A percentile compares a stretch with the other conserved stretches of the same genome.
phyloP scores from a whole-genome alignment of 2,888 invertebrate species.

The Erpobdella octoculata region DNA sequence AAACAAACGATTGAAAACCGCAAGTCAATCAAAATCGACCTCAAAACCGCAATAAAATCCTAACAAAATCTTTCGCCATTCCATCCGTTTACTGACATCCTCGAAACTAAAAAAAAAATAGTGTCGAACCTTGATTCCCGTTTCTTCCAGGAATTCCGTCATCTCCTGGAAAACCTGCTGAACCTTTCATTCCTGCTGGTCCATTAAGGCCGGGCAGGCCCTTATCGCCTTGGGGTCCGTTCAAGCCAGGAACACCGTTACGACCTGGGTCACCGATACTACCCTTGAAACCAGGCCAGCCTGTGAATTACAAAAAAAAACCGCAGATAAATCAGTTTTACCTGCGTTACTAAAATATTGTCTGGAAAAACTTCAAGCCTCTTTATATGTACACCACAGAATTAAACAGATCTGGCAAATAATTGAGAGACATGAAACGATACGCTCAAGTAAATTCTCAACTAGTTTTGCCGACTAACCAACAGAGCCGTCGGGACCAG shows the following conservation, averaged over 20 bases:
- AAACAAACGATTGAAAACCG: too few relatives aligned
- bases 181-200: conserved; percentile 4
- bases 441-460: too few relatives aligned
- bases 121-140: too few relatives aligned
- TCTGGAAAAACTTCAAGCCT: too few relatives aligned
- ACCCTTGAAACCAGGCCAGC: conserved; percentile 25
- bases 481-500: conserved; percentile 24
- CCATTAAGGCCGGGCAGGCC: conserved; percentile 30
- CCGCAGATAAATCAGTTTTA: neutral
- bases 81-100: too few relatives aligned
- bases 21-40: too few relatives aligned
- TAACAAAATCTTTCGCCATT: neutral
- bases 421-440: too few relatives aligned
- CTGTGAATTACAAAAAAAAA: neutral
- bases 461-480: conserved; percentile 29
- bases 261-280: conserved; percentile 27
- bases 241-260: conserved; percentile 19
- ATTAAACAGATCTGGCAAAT: too few relatives aligned
- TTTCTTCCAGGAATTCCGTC: too few relatives aligned
- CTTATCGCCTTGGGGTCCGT: conserved; percentile 16
- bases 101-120: too few relatives aligned
- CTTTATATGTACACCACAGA: too few relatives aligned
- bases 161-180: conserved; percentile 16
- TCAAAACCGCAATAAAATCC: neutral
- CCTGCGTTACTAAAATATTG: too few relatives aligned